phyloP scores from a whole-genome alignment of 2,113 vertebrate genomes.

The Thomomys bottae region DNA sequence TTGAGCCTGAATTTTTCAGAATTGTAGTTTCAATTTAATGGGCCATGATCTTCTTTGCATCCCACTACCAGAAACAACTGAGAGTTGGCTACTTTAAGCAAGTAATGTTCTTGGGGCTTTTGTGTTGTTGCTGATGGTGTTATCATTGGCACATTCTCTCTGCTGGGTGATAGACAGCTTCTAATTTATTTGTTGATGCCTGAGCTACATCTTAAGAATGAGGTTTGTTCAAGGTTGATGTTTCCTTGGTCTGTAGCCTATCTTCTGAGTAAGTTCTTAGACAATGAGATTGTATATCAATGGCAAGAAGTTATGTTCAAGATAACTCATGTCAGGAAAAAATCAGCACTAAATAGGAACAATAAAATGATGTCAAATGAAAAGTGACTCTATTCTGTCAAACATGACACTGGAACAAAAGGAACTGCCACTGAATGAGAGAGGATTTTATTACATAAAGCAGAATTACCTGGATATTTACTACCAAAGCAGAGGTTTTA shows the following conservation, averaged over 20 bases:
- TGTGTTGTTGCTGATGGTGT: background rate
- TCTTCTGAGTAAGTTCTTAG: slow-evolving; percentile 4
- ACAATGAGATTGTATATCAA: slow-evolving; percentile 45
- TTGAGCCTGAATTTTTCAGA: slow-evolving; percentile 40
- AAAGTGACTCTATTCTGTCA: background rate
- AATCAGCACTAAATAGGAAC: background rate
- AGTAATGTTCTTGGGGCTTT: background rate
- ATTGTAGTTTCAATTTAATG: slow-evolving; percentile 19
- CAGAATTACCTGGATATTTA: background rate
- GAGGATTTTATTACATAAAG: background rate
- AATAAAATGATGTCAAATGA: background rate
- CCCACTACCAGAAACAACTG: background rate
- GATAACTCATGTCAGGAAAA: background rate
- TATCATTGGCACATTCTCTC: background rate
- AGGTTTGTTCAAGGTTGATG: background rate
- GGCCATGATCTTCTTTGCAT: background rate
- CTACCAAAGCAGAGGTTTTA: slow-evolving; percentile 1
- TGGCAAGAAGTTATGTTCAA: slow-evolving; percentile 17
- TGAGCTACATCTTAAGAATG: slow-evolving; percentile 21
- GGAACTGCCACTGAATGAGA: background rate
- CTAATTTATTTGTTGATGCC: slow-evolving; percentile 55
- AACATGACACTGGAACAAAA: background rate
- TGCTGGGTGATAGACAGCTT: slow-evolving; percentile 8
- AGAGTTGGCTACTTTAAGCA: slow-evolving; percentile 9
- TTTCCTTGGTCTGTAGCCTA: background rate